phyloP scores from a whole-genome alignment of 2,888 invertebrate genomes.

The Campopleginae sp. region DNA sequence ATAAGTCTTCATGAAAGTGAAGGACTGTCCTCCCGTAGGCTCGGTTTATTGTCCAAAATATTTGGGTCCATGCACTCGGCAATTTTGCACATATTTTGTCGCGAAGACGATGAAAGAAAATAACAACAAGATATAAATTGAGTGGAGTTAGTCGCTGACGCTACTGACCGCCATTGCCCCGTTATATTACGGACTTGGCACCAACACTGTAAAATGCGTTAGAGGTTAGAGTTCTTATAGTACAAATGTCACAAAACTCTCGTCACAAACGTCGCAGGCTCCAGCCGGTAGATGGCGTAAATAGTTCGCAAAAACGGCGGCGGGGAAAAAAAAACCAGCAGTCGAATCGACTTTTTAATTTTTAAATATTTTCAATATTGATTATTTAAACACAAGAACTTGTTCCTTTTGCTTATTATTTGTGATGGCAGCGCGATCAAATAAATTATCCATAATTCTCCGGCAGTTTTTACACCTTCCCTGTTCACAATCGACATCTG shows the following conservation, averaged over 20 bases:
- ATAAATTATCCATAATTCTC: too few relatives aligned
- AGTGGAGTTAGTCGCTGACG: slow-evolving; percentile 25
- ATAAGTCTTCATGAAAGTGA: slow-evolving; percentile 36
- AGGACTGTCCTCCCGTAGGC: background rate
- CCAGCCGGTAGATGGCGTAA: background rate
- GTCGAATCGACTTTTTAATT: too few relatives aligned
- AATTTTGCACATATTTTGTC: background rate
- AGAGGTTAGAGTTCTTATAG: background rate
- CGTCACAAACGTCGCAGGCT: background rate
- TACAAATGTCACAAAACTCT: slow-evolving; percentile 14
- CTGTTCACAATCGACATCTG: background rate
- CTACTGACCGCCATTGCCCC: slow-evolving; percentile 55
- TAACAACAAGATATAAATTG: slow-evolving; percentile 18
- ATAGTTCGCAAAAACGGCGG: background rate
- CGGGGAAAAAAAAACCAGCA: background rate
- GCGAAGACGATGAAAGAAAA: slow-evolving; percentile 4
- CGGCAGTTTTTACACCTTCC: background rate
- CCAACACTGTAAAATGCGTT: background rate
- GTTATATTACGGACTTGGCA: background rate
- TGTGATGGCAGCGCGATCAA: too few relatives aligned
- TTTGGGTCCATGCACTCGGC: background rate
- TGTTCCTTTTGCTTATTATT: background rate
- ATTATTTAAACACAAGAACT: background rate
- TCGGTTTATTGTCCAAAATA: background rate
- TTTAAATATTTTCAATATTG: too few relatives aligned